Evolutionary conservation across 2,888 invertebrate species (phyloP).

Genomic region (Argynnis bischoffii): DNA sequence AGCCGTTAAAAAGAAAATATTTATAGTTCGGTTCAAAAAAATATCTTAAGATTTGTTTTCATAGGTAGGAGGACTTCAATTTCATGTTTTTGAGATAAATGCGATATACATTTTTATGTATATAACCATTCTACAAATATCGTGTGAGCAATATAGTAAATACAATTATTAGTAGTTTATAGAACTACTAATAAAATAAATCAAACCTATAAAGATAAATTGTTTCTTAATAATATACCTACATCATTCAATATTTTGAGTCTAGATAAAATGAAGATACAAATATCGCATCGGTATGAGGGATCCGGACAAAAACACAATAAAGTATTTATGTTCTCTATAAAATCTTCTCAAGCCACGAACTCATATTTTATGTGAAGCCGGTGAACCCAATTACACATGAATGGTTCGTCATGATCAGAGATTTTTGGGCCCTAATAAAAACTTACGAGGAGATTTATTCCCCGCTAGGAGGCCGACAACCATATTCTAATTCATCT

Average conservation of each 20-base stretch:
- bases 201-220: conserved; percentile 6
- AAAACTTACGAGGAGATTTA: conserved; percentile 72
- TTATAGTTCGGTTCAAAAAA: too few relatives aligned
- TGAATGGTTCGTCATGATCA: conserved; percentile 79
- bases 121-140: too few relatives aligned
- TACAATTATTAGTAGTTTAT: too few relatives aligned
- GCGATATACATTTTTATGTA: too few relatives aligned
- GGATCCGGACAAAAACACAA: conserved; percentile 67
- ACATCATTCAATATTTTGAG: conserved; percentile 13
- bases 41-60: too few relatives aligned
- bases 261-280: conserved; percentile 34
- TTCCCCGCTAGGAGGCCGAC: conserved; percentile 59
- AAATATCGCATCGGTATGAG: conserved; percentile 49
- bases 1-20: background rate
- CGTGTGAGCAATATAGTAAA: too few relatives aligned
- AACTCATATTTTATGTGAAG: conserved; percentile 77
- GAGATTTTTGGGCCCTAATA: conserved; percentile 71
- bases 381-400: conserved; percentile 78
- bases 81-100: too few relatives aligned
- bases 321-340: conserved; percentile 78
- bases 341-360: conserved; percentile 70
- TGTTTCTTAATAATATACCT: background rate
- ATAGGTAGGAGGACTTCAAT: too few relatives aligned
- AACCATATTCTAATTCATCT: conserved; percentile 60
- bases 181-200: background rate